phyloP scores from a whole-genome alignment of 2,888 invertebrate species.

The Tetranychus piercei region DNA sequence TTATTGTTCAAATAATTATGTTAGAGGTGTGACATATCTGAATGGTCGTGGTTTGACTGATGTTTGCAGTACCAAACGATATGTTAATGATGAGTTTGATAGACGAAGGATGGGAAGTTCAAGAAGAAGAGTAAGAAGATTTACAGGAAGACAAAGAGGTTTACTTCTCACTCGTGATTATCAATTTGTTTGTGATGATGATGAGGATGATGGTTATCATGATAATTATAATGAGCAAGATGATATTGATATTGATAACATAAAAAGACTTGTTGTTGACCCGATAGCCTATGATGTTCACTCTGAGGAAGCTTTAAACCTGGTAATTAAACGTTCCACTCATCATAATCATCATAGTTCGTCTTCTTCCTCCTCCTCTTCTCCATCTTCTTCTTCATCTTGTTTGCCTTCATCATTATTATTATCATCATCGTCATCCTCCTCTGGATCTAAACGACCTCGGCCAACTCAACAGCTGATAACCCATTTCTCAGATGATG shows the following conservation, averaged over 20 bases:
- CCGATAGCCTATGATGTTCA: conserved; percentile 1
- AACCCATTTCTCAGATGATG: neutral
- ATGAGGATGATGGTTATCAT: neutral
- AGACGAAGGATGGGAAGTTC: neutral
- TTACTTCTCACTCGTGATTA: neutral
- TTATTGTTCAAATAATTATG: conserved; percentile 2
- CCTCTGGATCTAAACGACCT: neutral
- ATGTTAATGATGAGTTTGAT: neutral
- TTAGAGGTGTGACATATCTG: neutral
- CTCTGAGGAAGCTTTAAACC: neutral
- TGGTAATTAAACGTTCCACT: neutral
- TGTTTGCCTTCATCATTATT: too few species aligned
- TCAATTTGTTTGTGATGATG: neutral
- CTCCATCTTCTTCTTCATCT: neutral
- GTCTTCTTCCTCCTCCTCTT: neutral
- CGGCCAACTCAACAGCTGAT: neutral
- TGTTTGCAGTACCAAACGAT: neutral
- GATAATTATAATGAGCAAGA: neutral
- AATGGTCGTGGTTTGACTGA: too few species aligned
- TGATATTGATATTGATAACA: neutral
- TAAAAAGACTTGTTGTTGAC: neutral
- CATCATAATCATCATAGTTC: neutral
- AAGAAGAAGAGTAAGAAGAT: neutral
- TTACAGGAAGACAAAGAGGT: too few species aligned
- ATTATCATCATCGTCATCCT: neutral